Evolutionary conservation across 2,113 vertebrate genomes (phyloP), one percentile per base, ranked within the genome.

Genomic region (Corvus moneduloides): DNA sequence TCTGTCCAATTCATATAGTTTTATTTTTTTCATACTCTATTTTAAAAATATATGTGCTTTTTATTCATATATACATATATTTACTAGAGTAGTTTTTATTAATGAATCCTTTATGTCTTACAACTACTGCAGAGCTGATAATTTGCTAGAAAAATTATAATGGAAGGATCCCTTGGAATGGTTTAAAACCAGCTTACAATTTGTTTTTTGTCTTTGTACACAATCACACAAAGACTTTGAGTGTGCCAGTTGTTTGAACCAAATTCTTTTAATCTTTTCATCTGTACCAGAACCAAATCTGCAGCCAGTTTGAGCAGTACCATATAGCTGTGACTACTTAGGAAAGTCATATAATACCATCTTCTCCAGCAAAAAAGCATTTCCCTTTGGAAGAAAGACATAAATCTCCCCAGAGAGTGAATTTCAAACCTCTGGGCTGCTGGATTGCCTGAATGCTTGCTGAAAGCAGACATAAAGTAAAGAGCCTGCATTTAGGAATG

Each of bases 261-360:
- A 8, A 81, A 46, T 8, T 87, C 54, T 86, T 78, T 54, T 49
- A 64, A 52, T 37, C 14, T 67, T 84, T 87, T 62, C 46, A 59
- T 59, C 48, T 48, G 54, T 9, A 22, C 33, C 10, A 22, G 44
- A 86, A 66, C 15, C 26, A 89, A 92, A 89, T 28, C 20, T 73
- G 46, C 2, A 1, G 11, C 21, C 73, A 71, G 33, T 32, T 1
- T 61, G 43, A 90, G 37, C 43, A 48, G 6, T 0, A 1, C 26
- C 1, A 1, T 5, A 7, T 75, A 43, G 81, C 49, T 72, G 44
- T 48, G 66, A 41, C 35, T 75, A 20, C 52, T 91, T 48, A 33
- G 74, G 17, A 35, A 48, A 56, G 39, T 76, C 51, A 74, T 16
- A 55, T 26, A 73, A 64, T 49, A 62, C 41, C 0, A 0, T 46